Percentiles rank a stretch among this genome's conserved stretches.
phyloP scores from a whole-genome alignment of 2,888 invertebrate genomes.

The Ametastegia equiseti region DNA sequence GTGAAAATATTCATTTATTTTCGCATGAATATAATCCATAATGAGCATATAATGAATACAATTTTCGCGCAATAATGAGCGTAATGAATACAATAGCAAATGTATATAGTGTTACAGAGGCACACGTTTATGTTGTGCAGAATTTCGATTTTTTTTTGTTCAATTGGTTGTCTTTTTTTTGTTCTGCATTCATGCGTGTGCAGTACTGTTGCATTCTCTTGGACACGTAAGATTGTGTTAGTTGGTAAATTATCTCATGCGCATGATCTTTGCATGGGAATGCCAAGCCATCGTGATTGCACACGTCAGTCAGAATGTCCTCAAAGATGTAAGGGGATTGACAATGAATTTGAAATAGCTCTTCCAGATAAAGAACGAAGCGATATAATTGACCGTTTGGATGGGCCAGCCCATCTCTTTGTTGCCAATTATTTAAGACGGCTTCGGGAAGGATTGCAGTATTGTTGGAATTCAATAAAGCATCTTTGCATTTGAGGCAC shows the following conservation, averaged over 20 bases:
- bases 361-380: slow-evolving; percentile 48
- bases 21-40: too few species aligned
- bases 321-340: slow-evolving; percentile 48
- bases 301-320: slow-evolving; percentile 47
- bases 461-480: slow-evolving; percentile 41
- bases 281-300: slow-evolving; percentile 43
- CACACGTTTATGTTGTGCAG: too few species aligned
- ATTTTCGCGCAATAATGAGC: too few species aligned
- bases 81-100: too few species aligned
- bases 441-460: too few species aligned
- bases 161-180: slow-evolving; percentile 28
- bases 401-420: not conserved
- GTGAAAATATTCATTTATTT: too few species aligned
- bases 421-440: slow-evolving; percentile 14
- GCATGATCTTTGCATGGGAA: slow-evolving; percentile 47
- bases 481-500: slow-evolving; percentile 47
- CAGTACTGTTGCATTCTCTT: slow-evolving; percentile 50
- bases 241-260: not conserved
- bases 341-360: slow-evolving; percentile 47
- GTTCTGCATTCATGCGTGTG: slow-evolving; percentile 35
- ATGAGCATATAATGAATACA: too few species aligned
- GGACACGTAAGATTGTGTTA: slow-evolving; percentile 44
- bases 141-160: slow-evolving; percentile 43
- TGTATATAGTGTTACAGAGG: too few species aligned
- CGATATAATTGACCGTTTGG: slow-evolving; percentile 50